Percentiles rank a stretch among this genome's conserved stretches.
Conservation (phyloP, 2,797 vertebrate species). For the Bucorvus abyssinicus region DNA sequence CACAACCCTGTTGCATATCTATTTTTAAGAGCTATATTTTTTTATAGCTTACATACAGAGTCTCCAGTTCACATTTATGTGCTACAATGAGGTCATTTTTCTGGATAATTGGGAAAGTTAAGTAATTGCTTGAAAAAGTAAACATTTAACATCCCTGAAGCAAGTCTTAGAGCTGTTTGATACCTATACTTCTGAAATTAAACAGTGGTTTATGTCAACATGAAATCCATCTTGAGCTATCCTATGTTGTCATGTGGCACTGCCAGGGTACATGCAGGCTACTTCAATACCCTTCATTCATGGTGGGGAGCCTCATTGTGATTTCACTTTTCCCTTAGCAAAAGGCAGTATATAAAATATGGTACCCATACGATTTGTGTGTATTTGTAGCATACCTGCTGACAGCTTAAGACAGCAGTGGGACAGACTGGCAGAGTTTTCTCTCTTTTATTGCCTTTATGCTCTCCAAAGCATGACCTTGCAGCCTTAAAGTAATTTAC, state of each 20-base stretch:
- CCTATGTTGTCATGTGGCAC: constrained; percentile 68
- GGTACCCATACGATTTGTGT: constrained; percentile 57
- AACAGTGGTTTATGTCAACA: constrained; percentile 61
- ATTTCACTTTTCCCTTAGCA: constrained; percentile 64
- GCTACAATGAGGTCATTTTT: constrained; percentile 72
- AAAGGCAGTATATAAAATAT: constrained; percentile 58
- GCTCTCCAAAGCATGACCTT: neutral
- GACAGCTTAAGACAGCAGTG: constrained; percentile 48
- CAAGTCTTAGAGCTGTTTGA: constrained; percentile 64
- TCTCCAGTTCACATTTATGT: constrained; percentile 55
- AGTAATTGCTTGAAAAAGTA: constrained; percentile 76
- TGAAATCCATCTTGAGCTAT: constrained; percentile 71
- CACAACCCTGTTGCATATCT: constrained; percentile 11
- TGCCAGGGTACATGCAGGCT: neutral
- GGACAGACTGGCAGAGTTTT: neutral
- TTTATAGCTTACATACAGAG: constrained; percentile 33
- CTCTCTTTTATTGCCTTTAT: neutral
- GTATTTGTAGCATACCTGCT: constrained; percentile 45
- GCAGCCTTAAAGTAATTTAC: neutral
- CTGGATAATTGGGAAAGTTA: constrained; percentile 70
- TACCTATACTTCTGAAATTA: constrained; percentile 60
- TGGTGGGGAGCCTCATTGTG: constrained; percentile 47
- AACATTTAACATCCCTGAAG: constrained; percentile 69
- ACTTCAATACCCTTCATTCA: constrained; percentile 73
- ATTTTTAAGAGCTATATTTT: constrained; percentile 32